Conservation (phyloP, 1,140 invertebrate genomes). For the Tetramorium simillimum region DNA sequence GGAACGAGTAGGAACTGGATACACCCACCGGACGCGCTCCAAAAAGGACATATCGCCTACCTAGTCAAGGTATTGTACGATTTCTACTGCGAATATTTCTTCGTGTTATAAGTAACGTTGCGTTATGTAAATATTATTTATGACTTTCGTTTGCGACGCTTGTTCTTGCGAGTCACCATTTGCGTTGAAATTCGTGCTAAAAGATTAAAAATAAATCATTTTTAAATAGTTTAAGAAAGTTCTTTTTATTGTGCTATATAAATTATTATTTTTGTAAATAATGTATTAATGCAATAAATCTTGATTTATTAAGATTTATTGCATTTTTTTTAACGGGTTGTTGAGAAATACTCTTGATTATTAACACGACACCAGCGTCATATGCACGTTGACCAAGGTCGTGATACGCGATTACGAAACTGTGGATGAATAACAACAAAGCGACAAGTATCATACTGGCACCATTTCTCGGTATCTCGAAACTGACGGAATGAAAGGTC, state of each 20-base stretch:
- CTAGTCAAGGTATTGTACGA: conserved; percentile 95
- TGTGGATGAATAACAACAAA: not conserved
- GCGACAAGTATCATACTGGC: conserved; percentile 1
- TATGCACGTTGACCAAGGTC: not conserved
- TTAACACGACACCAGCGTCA: not conserved
- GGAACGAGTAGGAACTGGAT: conserved; percentile 92
- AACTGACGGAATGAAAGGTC: conserved; percentile 32
- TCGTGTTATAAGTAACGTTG: not conserved
- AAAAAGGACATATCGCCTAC: conserved; percentile 97
- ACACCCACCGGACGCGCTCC: conserved; percentile 96
- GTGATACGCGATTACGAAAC: not conserved
- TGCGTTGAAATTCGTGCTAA: not conserved
- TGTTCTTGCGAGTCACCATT: not conserved
- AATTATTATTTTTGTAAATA: not conserved
- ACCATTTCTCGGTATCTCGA: conserved; percentile 15
- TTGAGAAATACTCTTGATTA: not conserved
- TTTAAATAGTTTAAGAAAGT: not conserved
- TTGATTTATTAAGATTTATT: not conserved
- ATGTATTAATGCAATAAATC: too few species aligned
- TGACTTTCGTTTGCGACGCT: not conserved
- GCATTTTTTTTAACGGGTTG: not conserved
- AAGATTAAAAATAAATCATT: not conserved
- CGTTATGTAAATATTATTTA: not conserved
- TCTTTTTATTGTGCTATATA: not conserved
- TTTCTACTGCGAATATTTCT: not conserved